Percentiles rank a stretch among this genome's conserved stretches.
Conservation (phyloP, 1,140 invertebrate species). For the Drosophila seguyi region DNA sequence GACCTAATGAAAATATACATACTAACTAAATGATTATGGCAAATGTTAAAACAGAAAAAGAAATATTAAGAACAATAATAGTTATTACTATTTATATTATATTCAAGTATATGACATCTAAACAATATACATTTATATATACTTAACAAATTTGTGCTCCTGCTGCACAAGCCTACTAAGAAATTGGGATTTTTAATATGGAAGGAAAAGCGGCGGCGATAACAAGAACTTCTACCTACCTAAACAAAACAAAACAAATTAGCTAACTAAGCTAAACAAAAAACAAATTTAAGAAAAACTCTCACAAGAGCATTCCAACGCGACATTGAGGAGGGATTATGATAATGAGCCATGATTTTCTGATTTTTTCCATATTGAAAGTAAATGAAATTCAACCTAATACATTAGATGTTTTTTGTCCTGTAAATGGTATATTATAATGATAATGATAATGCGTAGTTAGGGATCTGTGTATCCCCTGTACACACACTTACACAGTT, state of each 20-base stretch:
- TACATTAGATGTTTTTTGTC: slow-evolving; percentile 84
- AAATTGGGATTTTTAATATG: slow-evolving; percentile 64
- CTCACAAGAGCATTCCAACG: slow-evolving; percentile 27
- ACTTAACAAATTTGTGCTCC: slow-evolving; percentile 55
- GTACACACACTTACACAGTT: slow-evolving; percentile 64
- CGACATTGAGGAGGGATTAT: slow-evolving; percentile 20
- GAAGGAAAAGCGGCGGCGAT: slow-evolving; percentile 31
- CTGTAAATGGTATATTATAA: slow-evolving; percentile 78
- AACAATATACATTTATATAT: slow-evolving; percentile 70
- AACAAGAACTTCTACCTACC: slow-evolving; percentile 39
- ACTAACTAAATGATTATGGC: slow-evolving; percentile 72
- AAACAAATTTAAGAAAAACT: slow-evolving; percentile 1
- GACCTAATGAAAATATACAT: slow-evolving; percentile 75
- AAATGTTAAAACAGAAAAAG: slow-evolving; percentile 66
- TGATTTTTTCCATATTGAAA: slow-evolving; percentile 74
- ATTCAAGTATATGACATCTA: slow-evolving; percentile 77
- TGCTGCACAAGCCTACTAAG: slow-evolving; percentile 65
- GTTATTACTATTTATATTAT: slow-evolving; percentile 85
- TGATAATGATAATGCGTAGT: slow-evolving; percentile 65
- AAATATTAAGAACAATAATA: slow-evolving; percentile 85
- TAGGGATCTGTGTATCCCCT: slow-evolving; percentile 63
- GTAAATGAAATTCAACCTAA: slow-evolving; percentile 68
- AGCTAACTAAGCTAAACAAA: slow-evolving; percentile 33
- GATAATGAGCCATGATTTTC: slow-evolving; percentile 59
- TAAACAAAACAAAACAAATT: slow-evolving; percentile 16